Conservation (phyloP, 2,797 vertebrate genomes). For the Myripristis jacobus region DNA sequence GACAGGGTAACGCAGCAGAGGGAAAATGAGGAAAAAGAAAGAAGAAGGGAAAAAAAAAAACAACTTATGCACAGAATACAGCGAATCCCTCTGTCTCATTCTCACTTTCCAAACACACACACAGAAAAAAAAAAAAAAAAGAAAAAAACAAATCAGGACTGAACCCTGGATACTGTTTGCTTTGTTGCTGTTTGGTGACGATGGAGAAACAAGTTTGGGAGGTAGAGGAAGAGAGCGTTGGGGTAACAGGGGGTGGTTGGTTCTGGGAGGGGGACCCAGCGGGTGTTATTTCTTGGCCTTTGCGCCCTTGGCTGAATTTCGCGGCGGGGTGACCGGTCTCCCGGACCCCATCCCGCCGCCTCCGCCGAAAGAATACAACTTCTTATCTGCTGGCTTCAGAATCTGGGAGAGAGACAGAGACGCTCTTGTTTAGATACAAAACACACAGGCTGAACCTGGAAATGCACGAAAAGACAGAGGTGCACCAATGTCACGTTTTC, state of each 20-base stretch:
- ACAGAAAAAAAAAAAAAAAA: conserved; percentile 51
- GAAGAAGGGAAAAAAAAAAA: conserved; percentile 43
- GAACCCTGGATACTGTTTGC: conserved; percentile 84
- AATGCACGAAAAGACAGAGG: background rate
- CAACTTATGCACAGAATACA: conserved; percentile 64
- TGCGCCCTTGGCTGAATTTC: conserved; percentile 86
- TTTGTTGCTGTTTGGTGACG: conserved; percentile 78
- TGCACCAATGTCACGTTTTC: background rate
- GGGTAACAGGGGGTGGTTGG: conserved; percentile 44
- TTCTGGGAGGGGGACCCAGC: conserved; percentile 50
- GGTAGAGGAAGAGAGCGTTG: conserved; percentile 59
- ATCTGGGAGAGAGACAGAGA: conserved; percentile 72
- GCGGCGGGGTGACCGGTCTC: conserved; percentile 85
- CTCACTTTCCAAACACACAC: conserved; percentile 60
- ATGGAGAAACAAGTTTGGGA: conserved; percentile 72
- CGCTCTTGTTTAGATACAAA: conserved; percentile 14
- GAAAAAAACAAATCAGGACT: conserved; percentile 61
- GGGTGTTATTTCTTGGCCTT: conserved; percentile 89
- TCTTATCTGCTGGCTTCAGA: conserved; percentile 89
- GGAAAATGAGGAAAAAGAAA: conserved; percentile 39
- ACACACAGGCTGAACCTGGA: background rate
- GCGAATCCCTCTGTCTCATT: conserved; percentile 62
- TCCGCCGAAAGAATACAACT: conserved; percentile 85
- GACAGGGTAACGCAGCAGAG: conserved; percentile 55
- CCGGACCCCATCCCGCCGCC: conserved; percentile 85